Evolutionary conservation across 2,113 vertebrate species (phyloP).

Genomic region (Misgurnus mizolepis): DNA sequence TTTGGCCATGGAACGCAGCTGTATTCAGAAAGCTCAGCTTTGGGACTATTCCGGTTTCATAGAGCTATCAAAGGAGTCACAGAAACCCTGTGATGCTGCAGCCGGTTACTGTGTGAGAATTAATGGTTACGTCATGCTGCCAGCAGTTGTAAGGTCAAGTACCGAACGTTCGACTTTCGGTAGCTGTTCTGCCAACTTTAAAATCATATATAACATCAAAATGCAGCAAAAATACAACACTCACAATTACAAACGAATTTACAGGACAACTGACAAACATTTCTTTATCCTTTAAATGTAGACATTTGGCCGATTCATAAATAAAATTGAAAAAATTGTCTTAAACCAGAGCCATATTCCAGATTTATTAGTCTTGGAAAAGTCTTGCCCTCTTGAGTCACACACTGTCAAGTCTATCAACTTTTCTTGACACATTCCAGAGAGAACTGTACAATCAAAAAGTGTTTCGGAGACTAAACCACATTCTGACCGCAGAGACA

Average conservation of each 20-base stretch:
- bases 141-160: background rate
- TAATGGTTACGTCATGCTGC: background rate
- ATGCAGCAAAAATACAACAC: background rate
- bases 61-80: slow-evolving; percentile 64
- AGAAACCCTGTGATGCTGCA: slow-evolving; percentile 51
- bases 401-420: background rate
- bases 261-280: background rate
- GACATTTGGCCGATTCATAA: no score
- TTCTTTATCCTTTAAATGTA: background rate
- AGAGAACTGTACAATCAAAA: background rate
- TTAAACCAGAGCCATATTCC: background rate
- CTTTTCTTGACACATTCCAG: background rate
- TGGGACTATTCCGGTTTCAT: slow-evolving; percentile 66
- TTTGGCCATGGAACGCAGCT: slow-evolving; percentile 55
- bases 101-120: slow-evolving; percentile 5
- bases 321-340: no score
- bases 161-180: background rate
- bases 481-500: slow-evolving; percentile 61
- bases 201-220: background rate
- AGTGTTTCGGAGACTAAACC: slow-evolving; percentile 45
- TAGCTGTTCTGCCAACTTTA: background rate
- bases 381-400: background rate
- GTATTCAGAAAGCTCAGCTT: slow-evolving; percentile 62
- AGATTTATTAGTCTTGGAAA: background rate
- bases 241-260: background rate